phyloP scores from a whole-genome alignment of 1,140 invertebrate genomes.

The Rhopalosiphum maidis region DNA sequence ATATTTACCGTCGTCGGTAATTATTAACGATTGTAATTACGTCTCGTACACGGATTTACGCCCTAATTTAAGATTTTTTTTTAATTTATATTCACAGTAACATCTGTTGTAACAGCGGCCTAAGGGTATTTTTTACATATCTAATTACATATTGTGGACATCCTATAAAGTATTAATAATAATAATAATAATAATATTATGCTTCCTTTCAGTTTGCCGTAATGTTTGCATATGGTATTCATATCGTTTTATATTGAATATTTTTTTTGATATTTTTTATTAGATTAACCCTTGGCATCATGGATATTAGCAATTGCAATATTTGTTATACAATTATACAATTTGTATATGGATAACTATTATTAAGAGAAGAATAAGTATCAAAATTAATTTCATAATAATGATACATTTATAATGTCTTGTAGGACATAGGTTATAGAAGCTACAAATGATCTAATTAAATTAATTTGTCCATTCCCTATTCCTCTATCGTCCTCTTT shows the following conservation, averaged over 20 bases:
- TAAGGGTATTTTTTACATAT: neutral
- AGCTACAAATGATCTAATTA: no score
- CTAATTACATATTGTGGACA: constrained; percentile 3
- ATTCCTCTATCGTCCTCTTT: no score
- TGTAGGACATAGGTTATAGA: no score
- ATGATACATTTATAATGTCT: no score
- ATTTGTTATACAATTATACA: neutral
- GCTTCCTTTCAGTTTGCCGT: neutral
- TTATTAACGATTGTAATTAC: constrained; percentile 27
- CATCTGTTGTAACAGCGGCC: constrained; percentile 28
- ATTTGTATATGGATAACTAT: no score
- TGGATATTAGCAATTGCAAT: neutral
- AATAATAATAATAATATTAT: neutral
- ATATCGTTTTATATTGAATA: neutral
- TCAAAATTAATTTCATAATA: no score
- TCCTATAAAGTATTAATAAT: constrained; percentile 1
- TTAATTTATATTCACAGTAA: neutral
- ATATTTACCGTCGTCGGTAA: neutral
- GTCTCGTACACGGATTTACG: constrained; percentile 23
- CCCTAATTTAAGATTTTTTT: constrained; percentile 24
- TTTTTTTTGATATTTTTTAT: neutral
- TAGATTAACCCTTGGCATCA: neutral
- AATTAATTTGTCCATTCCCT: no score
- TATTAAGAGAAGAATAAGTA: no score
- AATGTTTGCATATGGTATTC: neutral